Conservation (phyloP, 1,140 invertebrate genomes). For the Caenorhabditis briggsae region DNA sequence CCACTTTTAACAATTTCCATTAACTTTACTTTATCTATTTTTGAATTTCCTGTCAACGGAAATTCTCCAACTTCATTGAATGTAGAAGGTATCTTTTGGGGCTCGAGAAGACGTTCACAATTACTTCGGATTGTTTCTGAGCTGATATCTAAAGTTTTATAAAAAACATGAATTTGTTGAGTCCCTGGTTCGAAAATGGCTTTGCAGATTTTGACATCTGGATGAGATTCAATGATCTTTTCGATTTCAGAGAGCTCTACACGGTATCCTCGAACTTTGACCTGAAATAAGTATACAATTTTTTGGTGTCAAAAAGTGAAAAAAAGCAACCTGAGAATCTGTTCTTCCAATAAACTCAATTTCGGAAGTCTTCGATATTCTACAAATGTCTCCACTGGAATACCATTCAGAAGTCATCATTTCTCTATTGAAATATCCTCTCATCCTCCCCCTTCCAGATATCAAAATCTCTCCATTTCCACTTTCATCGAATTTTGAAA, state of each 20-base stretch:
- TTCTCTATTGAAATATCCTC: slow-evolving; percentile 60
- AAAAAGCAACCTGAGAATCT: slow-evolving; percentile 53
- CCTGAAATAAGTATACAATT: not conserved
- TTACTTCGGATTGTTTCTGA: not conserved
- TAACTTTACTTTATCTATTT: slow-evolving; percentile 54
- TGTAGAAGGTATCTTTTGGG: slow-evolving; percentile 60
- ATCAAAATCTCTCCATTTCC: slow-evolving; percentile 39
- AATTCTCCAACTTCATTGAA: slow-evolving; percentile 53
- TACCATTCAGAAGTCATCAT: slow-evolving; percentile 41
- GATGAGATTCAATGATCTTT: not conserved
- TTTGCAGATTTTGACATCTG: slow-evolving; percentile 7
- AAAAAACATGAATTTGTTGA: slow-evolving; percentile 54
- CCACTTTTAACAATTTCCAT: slow-evolving; percentile 17
- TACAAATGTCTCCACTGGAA: slow-evolving; percentile 61
- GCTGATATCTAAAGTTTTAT: not conserved
- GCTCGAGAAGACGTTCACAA: slow-evolving; percentile 53
- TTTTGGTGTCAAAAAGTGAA: too few species aligned
- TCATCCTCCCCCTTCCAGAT: slow-evolving; percentile 57
- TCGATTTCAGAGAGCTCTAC: slow-evolving; percentile 65
- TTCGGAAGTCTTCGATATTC: not conserved
- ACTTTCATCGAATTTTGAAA: not conserved
- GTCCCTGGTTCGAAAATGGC: slow-evolving; percentile 31
- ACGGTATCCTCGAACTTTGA: slow-evolving; percentile 65
- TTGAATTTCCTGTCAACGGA: slow-evolving; percentile 62
- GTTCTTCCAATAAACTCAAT: slow-evolving; percentile 64